A percentile compares a stretch with the other conserved stretches of the same genome.
Evolutionary conservation across 2,797 vertebrate species (phyloP).

Genomic region (Bradypodion ventrale): DNA sequence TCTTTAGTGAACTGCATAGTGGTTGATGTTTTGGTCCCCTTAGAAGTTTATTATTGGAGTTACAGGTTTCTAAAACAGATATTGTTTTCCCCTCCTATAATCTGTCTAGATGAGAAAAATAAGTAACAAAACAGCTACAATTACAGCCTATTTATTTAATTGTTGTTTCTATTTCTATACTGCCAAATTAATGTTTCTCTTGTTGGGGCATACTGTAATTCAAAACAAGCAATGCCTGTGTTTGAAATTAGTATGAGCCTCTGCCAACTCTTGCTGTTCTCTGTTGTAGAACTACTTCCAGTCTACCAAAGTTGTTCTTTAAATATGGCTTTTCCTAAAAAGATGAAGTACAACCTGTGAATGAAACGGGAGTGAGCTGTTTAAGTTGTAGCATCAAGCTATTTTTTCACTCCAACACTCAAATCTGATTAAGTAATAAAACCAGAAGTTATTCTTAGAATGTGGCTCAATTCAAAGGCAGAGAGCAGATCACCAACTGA

Average conservation of each 20-base stretch:
- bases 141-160: rapidly evolving
- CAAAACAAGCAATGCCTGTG: not conserved
- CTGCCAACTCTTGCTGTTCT: not conserved
- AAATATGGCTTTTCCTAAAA: not conserved
- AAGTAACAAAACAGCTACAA: not conserved
- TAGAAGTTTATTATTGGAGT: not conserved
- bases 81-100: not conserved
- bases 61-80: not conserved
- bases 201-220: slow-evolving; percentile 19
- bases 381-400: slow-evolving; percentile 28
- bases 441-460: slow-evolving; percentile 49
- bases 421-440: slow-evolving; percentile 45
- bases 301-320: slow-evolving; percentile 2
- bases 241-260: not conserved
- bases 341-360: not conserved
- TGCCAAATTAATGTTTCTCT: too few species aligned
- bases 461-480: slow-evolving; percentile 21
- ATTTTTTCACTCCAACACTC: slow-evolving; percentile 16
- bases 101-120: not conserved
- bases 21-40: rapidly evolving
- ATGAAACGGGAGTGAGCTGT: not conserved
- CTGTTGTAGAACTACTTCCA: not conserved
- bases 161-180: too few species aligned
- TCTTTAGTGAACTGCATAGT: not conserved
- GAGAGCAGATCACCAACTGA: not conserved